A percentile compares a stretch with the other conserved stretches of the same genome.
These are phyloP conservation scores for Temnothorax nylanderi DNA, from an alignment of 1,140 invertebrate genomes.

Conservation along the genomic window DNA sequence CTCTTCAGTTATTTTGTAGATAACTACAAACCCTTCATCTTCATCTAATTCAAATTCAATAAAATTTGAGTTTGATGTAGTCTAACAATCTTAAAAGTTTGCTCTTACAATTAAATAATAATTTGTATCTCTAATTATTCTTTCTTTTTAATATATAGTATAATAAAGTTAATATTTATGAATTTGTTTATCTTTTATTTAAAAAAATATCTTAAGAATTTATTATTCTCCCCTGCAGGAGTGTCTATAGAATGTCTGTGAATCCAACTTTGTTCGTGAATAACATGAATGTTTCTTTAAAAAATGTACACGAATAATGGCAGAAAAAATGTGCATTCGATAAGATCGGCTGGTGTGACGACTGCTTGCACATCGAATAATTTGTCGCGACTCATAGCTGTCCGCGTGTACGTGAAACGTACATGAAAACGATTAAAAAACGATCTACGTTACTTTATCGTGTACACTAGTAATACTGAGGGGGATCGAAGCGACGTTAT, in stretches of 20 bases:
- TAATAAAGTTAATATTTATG: neutral
- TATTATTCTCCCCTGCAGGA: neutral
- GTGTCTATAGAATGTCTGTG: neutral
- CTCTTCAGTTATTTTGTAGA: neutral
- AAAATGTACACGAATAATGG: neutral
- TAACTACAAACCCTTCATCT: neutral
- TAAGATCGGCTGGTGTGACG: slow-evolving; percentile 5
- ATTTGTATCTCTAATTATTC: neutral
- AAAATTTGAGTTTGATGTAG: neutral
- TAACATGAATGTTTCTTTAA: neutral
- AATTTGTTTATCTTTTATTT: neutral
- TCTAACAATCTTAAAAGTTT: neutral
- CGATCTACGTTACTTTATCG: slow-evolving; percentile 37
- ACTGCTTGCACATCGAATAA: neutral
- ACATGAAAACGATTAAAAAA: slow-evolving; percentile 36
- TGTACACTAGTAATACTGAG: slow-evolving; percentile 15
- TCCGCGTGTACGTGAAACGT: slow-evolving; percentile 24
- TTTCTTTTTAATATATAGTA: neutral
- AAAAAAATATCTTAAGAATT: neutral
- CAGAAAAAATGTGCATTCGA: neutral
- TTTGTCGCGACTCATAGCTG: neutral
- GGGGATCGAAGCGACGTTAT: slow-evolving; percentile 46
- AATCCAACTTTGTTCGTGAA: slow-evolving; percentile 1
- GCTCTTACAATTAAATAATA: neutral
- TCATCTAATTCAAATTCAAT: neutral